Evolutionary conservation across 2,888 invertebrate species (phyloP).

Genomic region (Acleris cristana): DNA sequence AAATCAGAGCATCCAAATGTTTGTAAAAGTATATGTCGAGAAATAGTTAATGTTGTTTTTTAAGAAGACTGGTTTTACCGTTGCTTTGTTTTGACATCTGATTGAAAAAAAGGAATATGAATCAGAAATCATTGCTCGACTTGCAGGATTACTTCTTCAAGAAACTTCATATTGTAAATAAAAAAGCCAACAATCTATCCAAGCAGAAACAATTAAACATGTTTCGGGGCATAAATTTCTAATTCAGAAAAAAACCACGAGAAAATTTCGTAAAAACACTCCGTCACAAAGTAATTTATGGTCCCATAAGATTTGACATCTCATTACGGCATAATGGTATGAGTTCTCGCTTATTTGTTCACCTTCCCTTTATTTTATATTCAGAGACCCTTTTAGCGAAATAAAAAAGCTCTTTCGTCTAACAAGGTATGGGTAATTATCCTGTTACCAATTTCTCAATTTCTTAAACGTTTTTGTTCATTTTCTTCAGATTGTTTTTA

Average conservation of each 20-base stretch:
- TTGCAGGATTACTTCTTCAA: too few species aligned
- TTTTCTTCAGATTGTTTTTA: too few species aligned
- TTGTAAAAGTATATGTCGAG: too few species aligned
- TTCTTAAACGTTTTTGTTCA: conserved; percentile 3
- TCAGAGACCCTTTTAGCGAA: conserved; percentile 4
- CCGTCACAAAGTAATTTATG: conserved; percentile 17
- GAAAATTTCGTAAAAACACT: conserved; percentile 12
- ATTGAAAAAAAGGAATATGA: too few species aligned
- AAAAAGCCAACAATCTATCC: neutral
- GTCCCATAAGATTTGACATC: conserved; percentile 50
- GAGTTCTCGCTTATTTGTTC: conserved; percentile 46
- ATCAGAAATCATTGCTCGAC: too few species aligned
- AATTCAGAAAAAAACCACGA: conserved; percentile 1
- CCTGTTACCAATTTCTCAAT: conserved; percentile 5
- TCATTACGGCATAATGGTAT: conserved; percentile 57
- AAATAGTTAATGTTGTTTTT: too few species aligned
- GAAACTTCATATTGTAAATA: too few species aligned
- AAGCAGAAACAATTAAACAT: neutral
- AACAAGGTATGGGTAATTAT: conserved; percentile 14
- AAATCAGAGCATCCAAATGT: too few species aligned
- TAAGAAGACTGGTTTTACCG: too few species aligned
- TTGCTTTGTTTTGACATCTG: too few species aligned
- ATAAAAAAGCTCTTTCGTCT: conserved; percentile 1
- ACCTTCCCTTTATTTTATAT: conserved; percentile 21
- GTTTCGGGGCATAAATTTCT: conserved; percentile 2